These are phyloP conservation scores for Hormiphora californensis DNA, from an alignment of 37 sponge, comb jelly and placozoan genomes.

Conservation along the genomic window DNA sequence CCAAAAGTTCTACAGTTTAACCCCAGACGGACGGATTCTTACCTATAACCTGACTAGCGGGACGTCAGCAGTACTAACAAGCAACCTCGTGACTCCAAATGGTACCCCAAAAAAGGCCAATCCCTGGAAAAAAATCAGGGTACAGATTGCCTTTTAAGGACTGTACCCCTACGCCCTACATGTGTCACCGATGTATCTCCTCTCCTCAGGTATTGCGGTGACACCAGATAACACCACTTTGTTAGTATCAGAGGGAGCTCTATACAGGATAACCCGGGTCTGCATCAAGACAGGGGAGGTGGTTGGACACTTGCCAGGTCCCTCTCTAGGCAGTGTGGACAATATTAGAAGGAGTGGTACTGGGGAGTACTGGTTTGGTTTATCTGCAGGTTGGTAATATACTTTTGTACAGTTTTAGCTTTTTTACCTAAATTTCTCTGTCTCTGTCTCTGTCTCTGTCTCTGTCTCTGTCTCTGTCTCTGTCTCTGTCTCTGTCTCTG, in stretches of 20 bases:
- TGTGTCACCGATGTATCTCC: too few relatives aligned
- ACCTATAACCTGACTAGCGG: neutral
- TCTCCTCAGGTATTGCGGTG: neutral
- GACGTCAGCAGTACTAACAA: neutral
- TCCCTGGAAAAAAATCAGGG: too few relatives aligned
- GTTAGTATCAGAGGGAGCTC: constrained; percentile 38
- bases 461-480: too few relatives aligned
- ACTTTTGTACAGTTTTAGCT: too few relatives aligned
- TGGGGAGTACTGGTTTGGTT: constrained; percentile 21
- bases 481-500: too few relatives aligned
- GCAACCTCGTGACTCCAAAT: constrained; percentile 13
- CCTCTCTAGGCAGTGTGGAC: constrained; percentile 5
- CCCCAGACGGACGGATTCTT: neutral
- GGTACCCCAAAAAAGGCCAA: too few relatives aligned
- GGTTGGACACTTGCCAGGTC: neutral
- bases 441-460: too few relatives aligned
- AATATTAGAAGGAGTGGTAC: neutral
- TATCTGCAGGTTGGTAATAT: too few relatives aligned
- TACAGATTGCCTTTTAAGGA: too few relatives aligned
- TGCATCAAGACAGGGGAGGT: neutral
- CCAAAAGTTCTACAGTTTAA: constrained; percentile 14
- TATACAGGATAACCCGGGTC: neutral
- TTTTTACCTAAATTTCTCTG: too few relatives aligned
- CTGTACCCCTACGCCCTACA: too few relatives aligned
- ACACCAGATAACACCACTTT: constrained; percentile 3